A percentile compares a stretch with the other conserved stretches of the same genome.
phyloP scores from a whole-genome alignment of 2,797 vertebrate species.

The Lutjanus campechanus region DNA sequence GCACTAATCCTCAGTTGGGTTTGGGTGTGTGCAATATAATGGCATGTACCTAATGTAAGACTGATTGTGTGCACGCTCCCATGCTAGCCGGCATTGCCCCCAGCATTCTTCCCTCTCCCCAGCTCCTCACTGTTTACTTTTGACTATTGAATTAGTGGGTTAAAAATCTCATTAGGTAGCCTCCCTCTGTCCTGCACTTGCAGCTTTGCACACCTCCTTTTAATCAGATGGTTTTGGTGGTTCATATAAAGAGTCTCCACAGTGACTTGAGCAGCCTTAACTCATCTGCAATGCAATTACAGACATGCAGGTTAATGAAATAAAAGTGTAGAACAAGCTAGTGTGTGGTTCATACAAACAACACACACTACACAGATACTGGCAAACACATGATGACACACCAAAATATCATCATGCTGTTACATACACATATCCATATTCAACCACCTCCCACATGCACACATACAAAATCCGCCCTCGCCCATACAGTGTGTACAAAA shows the following conservation, averaged over 20 bases:
- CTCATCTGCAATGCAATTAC: slow-evolving; percentile 83
- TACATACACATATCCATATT: slow-evolving; percentile 27
- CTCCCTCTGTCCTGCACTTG: slow-evolving; percentile 58
- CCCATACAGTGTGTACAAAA: slow-evolving; percentile 6
- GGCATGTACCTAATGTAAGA: slow-evolving; percentile 71
- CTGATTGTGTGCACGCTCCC: slow-evolving; percentile 71
- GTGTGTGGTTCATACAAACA: slow-evolving; percentile 26
- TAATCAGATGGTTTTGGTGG: slow-evolving; percentile 76
- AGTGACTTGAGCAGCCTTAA: slow-evolving; percentile 70
- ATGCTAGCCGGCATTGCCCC: slow-evolving; percentile 58
- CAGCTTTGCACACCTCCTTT: slow-evolving; percentile 72
- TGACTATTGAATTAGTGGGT: slow-evolving; percentile 83
- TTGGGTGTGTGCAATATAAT: slow-evolving; percentile 67
- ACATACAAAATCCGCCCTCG: not conserved
- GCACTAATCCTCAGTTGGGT: slow-evolving; percentile 69
- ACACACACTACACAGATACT: not conserved
- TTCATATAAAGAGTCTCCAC: slow-evolving; percentile 75
- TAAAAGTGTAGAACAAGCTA: slow-evolving; percentile 70
- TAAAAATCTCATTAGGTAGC: slow-evolving; percentile 83
- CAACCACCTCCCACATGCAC: slow-evolving; percentile 38
- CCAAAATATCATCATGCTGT: slow-evolving; percentile 36
- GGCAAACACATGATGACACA: slow-evolving; percentile 31
- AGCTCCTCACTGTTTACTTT: slow-evolving; percentile 78
- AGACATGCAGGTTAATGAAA: slow-evolving; percentile 84
- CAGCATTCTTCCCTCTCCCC: slow-evolving; percentile 50